A percentile compares a stretch with the other conserved stretches of the same genome.
Evolutionary conservation across 2,797 vertebrate genomes (phyloP).

Genomic region (Parauchenoglanis ngamensis): DNA sequence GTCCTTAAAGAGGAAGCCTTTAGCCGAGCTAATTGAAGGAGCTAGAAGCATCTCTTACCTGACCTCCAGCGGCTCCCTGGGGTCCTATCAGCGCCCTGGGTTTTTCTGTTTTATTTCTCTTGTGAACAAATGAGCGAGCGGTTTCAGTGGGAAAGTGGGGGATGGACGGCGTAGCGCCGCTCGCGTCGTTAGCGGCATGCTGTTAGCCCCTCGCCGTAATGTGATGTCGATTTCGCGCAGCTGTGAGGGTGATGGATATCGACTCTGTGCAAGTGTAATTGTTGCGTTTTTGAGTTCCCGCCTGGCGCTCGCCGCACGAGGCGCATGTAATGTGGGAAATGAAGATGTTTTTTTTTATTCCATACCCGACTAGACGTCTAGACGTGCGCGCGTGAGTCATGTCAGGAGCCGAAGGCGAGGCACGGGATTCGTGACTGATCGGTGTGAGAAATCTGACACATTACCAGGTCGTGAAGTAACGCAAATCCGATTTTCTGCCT

Average conservation of each 20-base stretch:
- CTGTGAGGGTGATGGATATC: constrained; percentile 20
- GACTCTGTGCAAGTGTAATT: constrained; percentile 27
- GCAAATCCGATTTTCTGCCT: neutral
- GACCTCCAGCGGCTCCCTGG: neutral
- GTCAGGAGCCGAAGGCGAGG: neutral
- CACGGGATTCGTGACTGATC: neutral
- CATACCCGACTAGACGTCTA: neutral
- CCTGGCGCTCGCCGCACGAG: constrained; percentile 5
- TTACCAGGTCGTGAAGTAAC: neutral
- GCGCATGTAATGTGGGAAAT: neutral
- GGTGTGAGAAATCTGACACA: neutral
- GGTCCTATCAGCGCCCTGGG: neutral
- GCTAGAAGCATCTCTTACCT: neutral
- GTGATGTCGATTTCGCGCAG: constrained; percentile 14
- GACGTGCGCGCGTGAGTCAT: neutral
- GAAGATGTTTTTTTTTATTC: neutral
- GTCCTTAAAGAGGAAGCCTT: neutral
- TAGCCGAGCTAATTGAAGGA: neutral
- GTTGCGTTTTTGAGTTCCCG: constrained; percentile 33
- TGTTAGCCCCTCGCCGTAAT: neutral
- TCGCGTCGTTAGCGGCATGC: neutral
- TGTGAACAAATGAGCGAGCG: neutral
- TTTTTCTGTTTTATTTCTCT: neutral
- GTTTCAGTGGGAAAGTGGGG: neutral
- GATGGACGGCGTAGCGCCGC: neutral